phyloP scores from a whole-genome alignment of 2,797 vertebrate species.

The Dicrostonyx torquatus region DNA sequence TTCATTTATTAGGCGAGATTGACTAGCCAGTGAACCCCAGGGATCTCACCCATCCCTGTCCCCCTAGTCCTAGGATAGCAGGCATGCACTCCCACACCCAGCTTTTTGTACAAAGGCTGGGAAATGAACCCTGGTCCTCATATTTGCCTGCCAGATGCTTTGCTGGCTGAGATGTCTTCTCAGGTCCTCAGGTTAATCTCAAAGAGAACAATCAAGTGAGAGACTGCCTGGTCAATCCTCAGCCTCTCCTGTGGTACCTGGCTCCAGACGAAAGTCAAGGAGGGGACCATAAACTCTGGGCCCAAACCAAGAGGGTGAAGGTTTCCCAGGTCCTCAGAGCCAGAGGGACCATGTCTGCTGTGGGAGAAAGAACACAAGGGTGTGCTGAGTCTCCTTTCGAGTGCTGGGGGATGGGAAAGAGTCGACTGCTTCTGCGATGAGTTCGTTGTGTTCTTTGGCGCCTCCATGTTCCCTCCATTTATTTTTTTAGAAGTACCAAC shows the following conservation, averaged over 20 bases:
- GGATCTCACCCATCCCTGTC: not conserved
- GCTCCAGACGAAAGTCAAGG: not conserved
- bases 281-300: not conserved
- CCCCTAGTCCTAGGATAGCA: not conserved
- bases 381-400: not conserved
- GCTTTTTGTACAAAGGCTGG: not conserved
- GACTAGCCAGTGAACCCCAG: no score
- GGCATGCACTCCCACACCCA: not conserved
- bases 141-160: not conserved
- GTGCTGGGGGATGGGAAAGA: not conserved
- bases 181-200: not conserved
- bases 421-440: not conserved
- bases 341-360: not conserved
- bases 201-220: not conserved
- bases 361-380: not conserved
- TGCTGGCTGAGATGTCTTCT: not conserved
- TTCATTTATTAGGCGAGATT: not conserved
- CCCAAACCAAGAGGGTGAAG: no score
- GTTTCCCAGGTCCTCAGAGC: not conserved
- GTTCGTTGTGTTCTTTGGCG: constrained; percentile 56
- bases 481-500: constrained; percentile 74
- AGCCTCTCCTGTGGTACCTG: not conserved
- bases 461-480: constrained; percentile 66
- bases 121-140: not conserved
- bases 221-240: not conserved